phyloP scores from a whole-genome alignment of 1,140 invertebrate genomes.

The Neoseiulus cucumeris region DNA sequence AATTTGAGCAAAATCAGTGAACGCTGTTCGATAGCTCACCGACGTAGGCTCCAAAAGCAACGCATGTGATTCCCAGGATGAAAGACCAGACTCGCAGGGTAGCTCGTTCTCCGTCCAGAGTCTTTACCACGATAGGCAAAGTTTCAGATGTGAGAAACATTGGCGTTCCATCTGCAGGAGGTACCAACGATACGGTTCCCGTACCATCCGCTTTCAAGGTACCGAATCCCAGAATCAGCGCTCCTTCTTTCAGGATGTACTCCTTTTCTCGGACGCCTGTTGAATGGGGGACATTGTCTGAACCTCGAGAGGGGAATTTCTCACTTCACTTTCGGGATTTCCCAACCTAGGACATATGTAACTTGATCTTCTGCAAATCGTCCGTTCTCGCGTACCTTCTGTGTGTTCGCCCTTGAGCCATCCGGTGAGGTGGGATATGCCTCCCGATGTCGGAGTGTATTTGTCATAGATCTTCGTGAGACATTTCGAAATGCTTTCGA shows the following conservation, averaged over 20 bases:
- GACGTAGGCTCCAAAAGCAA: conserved; percentile 20
- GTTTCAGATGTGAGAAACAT: conserved; percentile 26
- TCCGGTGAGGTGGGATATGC: conserved; percentile 11
- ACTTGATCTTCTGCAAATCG: too few species aligned
- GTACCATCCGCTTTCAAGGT: conserved; percentile 22
- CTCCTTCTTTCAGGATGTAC: conserved; percentile 25
- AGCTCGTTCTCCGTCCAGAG: conserved; percentile 19
- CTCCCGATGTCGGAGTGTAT: conserved; percentile 16
- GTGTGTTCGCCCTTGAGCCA: conserved; percentile 17
- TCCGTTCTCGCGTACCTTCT: background rate
- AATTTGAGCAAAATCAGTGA: background rate
- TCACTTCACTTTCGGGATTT: background rate
- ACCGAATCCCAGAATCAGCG: conserved; percentile 26
- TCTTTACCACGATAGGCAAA: conserved; percentile 23
- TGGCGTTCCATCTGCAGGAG: conserved; percentile 19
- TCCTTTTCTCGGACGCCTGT: conserved; percentile 27
- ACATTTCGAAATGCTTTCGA: background rate
- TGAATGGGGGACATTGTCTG: background rate
- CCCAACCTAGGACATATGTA: too few species aligned
- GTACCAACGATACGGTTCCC: conserved; percentile 22
- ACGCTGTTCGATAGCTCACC: conserved; percentile 17
- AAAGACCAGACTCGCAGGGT: conserved; percentile 22
- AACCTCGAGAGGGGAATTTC: background rate
- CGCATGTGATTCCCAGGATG: conserved; percentile 21
- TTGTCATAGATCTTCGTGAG: conserved; percentile 17